Evolutionary conservation across 1,140 invertebrate genomes (phyloP).

Genomic region (Chelonus insularis): DNA sequence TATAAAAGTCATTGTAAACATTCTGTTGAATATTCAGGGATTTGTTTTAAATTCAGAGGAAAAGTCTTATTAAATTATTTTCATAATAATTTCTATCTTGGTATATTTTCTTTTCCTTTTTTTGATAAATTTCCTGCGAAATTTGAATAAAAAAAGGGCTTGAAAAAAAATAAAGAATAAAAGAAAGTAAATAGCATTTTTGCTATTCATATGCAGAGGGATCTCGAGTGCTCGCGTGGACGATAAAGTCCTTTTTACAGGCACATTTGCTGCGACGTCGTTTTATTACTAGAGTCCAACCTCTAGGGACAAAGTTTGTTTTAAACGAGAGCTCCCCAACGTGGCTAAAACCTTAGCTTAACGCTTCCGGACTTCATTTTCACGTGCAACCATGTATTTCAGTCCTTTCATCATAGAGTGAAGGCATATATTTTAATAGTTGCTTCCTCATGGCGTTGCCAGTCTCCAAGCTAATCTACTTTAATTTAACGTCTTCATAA

Average conservation of each 20-base stretch:
- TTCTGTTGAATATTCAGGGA: not conserved
- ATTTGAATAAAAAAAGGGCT: not conserved
- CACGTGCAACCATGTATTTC: constrained; percentile 1
- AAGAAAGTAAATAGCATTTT: constrained; percentile 6
- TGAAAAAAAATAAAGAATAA: not conserved
- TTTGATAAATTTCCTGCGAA: too few relatives aligned
- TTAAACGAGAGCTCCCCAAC: constrained; percentile 23
- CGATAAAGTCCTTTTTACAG: constrained; percentile 35
- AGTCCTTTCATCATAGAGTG: constrained; percentile 1
- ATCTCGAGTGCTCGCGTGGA: constrained; percentile 24
- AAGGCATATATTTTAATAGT: constrained; percentile 14
- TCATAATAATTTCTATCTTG: too few relatives aligned
- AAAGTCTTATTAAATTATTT: too few relatives aligned
- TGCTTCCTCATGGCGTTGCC: not conserved
- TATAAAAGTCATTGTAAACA: not conserved
- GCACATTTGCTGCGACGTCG: constrained; percentile 30
- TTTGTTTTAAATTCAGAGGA: not conserved
- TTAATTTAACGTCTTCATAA: constrained; percentile 5
- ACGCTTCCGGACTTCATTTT: constrained; percentile 13
- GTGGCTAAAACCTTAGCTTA: constrained; percentile 11
- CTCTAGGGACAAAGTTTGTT: constrained; percentile 31
- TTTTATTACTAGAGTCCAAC: constrained; percentile 30
- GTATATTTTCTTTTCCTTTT: too few relatives aligned
- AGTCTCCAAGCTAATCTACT: not conserved
- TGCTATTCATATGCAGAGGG: constrained; percentile 28